Evolutionary conservation across 1,140 invertebrate genomes (phyloP).

Genomic region (Triops longicaudatus): DNA sequence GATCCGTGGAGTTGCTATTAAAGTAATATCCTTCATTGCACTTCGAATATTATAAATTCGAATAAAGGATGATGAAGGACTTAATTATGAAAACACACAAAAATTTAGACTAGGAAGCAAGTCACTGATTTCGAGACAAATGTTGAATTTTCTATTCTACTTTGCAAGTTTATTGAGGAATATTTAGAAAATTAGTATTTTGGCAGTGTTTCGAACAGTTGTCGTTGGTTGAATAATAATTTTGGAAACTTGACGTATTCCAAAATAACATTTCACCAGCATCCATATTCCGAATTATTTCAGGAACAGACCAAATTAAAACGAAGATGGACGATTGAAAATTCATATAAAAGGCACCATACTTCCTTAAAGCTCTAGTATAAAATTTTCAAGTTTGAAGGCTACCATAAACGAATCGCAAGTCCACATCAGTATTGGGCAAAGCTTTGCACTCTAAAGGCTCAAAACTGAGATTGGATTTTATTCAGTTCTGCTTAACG

Average conservation of each 20-base stretch:
- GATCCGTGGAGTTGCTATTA: too few species aligned
- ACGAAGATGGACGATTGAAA: too few species aligned
- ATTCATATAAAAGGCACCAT: too few species aligned
- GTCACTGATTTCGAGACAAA: too few species aligned
- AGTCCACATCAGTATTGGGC: neutral
- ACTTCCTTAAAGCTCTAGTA: neutral
- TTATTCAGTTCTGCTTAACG: neutral
- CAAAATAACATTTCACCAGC: neutral
- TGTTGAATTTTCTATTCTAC: neutral
- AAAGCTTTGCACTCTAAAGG: neutral
- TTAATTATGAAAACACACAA: too few species aligned
- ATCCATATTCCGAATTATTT: neutral
- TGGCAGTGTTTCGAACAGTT: neutral
- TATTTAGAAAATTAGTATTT: neutral
- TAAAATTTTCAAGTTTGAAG: neutral
- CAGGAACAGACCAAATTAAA: neutral
- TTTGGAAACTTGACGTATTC: neutral
- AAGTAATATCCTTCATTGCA: too few species aligned
- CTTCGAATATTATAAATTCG: too few species aligned
- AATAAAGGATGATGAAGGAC: too few species aligned
- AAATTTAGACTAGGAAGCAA: too few species aligned
- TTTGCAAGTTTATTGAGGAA: neutral
- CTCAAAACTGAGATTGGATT: neutral
- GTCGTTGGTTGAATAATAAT: neutral
- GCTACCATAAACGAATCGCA: neutral